A percentile compares a stretch with the other conserved stretches of the same genome.
Evolutionary conservation across 2,113 vertebrate genomes (phyloP).

Genomic region (Formicarius rufipectus): DNA sequence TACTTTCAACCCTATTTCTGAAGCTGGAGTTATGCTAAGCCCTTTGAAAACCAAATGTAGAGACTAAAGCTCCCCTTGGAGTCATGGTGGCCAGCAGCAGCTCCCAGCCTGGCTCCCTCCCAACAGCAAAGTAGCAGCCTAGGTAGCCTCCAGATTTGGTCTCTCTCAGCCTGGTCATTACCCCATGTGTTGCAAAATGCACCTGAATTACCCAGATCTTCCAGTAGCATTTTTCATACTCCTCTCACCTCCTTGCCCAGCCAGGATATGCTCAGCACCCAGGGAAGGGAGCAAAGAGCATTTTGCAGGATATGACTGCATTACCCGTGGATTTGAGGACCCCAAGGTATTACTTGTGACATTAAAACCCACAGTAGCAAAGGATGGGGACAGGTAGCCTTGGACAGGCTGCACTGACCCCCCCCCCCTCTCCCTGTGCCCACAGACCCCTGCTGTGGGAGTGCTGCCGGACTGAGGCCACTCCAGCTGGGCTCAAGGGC

Average conservation of each 20-base stretch:
- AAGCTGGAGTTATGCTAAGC: not conserved
- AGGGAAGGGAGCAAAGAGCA: not conserved
- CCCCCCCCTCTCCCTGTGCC: accelerated
- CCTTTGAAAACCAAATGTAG: not conserved
- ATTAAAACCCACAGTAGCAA: not conserved
- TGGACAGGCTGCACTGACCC: accelerated
- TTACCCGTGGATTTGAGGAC: not conserved
- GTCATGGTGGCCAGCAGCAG: not conserved
- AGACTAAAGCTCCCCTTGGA: not conserved
- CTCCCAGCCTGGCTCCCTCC: not conserved
- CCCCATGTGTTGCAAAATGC: not conserved
- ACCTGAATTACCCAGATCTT: not conserved
- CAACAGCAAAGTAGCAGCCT: not conserved
- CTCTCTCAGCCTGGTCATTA: not conserved
- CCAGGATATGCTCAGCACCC: not conserved
- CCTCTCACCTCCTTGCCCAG: accelerated
- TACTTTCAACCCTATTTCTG: not conserved
- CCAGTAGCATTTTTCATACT: not conserved
- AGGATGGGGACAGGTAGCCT: not conserved
- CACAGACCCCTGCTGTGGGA: not conserved
- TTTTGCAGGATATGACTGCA: accelerated
- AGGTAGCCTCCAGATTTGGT: not conserved
- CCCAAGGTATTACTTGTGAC: not conserved
- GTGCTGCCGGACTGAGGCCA: accelerated
- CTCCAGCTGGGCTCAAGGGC: accelerated